Conservation (phyloP, 2,888 invertebrate genomes). For the Polia nebulosa region DNA sequence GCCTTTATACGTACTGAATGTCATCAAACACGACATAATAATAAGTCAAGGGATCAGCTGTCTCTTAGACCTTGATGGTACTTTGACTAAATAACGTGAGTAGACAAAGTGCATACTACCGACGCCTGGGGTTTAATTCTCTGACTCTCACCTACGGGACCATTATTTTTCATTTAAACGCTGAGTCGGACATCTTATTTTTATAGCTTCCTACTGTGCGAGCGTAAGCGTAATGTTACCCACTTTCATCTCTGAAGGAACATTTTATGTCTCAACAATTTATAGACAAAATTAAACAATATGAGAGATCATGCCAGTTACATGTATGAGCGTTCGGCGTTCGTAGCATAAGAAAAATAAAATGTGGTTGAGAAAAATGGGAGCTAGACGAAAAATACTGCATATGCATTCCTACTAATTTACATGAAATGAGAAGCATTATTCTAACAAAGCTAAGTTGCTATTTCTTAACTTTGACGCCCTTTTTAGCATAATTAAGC, state of each 20-base stretch:
- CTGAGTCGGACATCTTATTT: slow-evolving; percentile 73
- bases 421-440: too few species aligned
- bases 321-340: background rate
- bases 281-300: background rate
- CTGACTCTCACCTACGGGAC: slow-evolving; percentile 57
- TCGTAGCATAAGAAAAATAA: background rate
- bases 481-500: too few species aligned
- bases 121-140: slow-evolving; percentile 51
- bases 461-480: too few species aligned
- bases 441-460: too few species aligned
- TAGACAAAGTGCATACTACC: slow-evolving; percentile 44
- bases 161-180: slow-evolving; percentile 80
- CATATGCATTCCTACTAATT: too few species aligned
- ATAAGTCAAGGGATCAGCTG: background rate
- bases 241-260: slow-evolving; percentile 11
- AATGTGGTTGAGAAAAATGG: background rate
- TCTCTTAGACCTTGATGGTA: background rate
- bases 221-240: slow-evolving; percentile 6
- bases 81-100: slow-evolving; percentile 24
- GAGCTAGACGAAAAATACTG: too few species aligned
- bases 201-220: slow-evolving; percentile 68
- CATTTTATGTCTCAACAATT: slow-evolving; percentile 15
- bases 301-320: background rate
- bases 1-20: too few species aligned
- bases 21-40: too few species aligned